Base-by-base conservation (phyloP, 2,797 vertebrate species). In the Neoniphon sammara region DNA sequence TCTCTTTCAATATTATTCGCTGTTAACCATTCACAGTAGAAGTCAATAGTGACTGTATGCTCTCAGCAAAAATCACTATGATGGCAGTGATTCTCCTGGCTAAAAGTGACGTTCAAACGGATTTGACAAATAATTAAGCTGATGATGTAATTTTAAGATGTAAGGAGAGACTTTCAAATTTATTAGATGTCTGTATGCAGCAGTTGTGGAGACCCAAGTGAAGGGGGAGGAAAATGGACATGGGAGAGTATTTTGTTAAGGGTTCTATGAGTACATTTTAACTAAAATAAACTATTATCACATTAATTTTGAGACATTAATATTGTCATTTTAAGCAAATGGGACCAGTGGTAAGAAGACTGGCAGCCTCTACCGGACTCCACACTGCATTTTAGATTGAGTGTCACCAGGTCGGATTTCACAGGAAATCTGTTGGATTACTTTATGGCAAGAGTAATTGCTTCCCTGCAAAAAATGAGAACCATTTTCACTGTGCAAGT, bases 1-100 rank as follows among this genome's bases (percentile, higher is more conserved):
- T 59, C 61, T 42, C 49, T 30, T 82, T 80, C 68, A 53, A 54
- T 42, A 74, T 70, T 52, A 67, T 68, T 57, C 67, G 52, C 61
- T 70, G 31, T 27, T 73, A 74, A 78, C 34, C 39, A 23, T 30
- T 78, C 59, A 67, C 59, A 74, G 46, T 56, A 68, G 64, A 15
- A 59, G 47, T 61, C 57, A 61, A 15, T 4, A 3, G 46, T 12
- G 56, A 31, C 18, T 17, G 34, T 10, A 2, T 39, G 10, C 10
- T 39, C 36, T 39, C 34, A 36, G 10, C 34, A 36, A 36, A 9
- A 9, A 36, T 36, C 36, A 1, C 1, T 39, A 11, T 39, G 36
- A 11, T 39, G 8, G 12, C 8, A 39, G 9, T 11, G 36, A 39
- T 39, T 39, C 36, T 39, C 10, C 36, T 39, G 36, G 31, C 31